These are phyloP conservation scores for Nymphalis io DNA, from an alignment of 1,140 invertebrate genomes.

Conservation along the genomic window DNA sequence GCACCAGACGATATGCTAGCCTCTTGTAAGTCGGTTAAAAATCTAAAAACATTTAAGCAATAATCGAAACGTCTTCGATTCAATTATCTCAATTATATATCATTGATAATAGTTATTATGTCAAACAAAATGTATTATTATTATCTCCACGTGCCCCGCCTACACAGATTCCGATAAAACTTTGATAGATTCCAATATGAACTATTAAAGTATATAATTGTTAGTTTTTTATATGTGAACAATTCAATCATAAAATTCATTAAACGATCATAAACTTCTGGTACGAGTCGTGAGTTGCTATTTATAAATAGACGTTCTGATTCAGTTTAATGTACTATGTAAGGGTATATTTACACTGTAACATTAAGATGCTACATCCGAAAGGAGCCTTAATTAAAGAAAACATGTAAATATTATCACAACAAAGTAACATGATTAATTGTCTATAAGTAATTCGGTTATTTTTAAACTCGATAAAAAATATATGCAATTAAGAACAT, in stretches of 20 bases:
- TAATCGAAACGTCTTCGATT: too few relatives aligned
- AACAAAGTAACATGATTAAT: neutral
- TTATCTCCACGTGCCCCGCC: neutral
- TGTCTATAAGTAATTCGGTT: neutral
- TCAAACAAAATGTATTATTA: too few relatives aligned
- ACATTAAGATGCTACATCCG: neutral
- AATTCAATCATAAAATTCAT: constrained; percentile 44
- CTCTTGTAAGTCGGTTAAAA: too few relatives aligned
- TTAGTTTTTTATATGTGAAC: constrained; percentile 26
- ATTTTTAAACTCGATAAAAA: neutral
- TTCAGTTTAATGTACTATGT: constrained; percentile 40
- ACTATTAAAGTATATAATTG: neutral
- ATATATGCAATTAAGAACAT: too few relatives aligned
- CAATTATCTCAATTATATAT: too few relatives aligned
- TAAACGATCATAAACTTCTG: constrained; percentile 42
- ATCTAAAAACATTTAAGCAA: too few relatives aligned
- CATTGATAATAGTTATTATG: too few relatives aligned
- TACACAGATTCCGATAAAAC: neutral
- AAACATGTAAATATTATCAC: neutral
- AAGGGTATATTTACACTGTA: constrained; percentile 31
- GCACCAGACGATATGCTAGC: too few relatives aligned
- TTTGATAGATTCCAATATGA: neutral
- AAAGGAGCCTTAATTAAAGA: neutral
- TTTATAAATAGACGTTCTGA: constrained; percentile 50
- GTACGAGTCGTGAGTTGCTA: constrained; percentile 38